Conservation (phyloP, 92 coral and sea anemone species). For the Chrysogorgia sp. region DNA sequence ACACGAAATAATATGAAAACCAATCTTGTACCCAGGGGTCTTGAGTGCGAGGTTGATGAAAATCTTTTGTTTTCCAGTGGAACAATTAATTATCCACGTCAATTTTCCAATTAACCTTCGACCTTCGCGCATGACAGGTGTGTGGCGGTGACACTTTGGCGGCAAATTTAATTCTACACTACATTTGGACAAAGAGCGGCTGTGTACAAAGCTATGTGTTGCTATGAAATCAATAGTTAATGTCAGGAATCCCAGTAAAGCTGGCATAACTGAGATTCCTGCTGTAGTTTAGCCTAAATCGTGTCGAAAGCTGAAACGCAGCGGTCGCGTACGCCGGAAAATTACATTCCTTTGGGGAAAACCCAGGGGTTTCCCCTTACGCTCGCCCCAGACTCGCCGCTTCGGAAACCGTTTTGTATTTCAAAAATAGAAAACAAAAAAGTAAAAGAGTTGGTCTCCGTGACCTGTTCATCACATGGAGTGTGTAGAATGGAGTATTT, state of each 20-base stretch:
- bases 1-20: too few species aligned
- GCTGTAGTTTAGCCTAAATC: neutral
- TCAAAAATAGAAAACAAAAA: conserved; percentile 4
- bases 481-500: neutral
- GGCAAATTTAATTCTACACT: too few species aligned
- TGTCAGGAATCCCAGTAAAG: too few species aligned
- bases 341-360: neutral
- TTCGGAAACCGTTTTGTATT: neutral
- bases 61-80: too few species aligned
- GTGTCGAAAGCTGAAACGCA: neutral
- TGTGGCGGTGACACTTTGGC: too few species aligned
- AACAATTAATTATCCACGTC: too few species aligned
- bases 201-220: too few species aligned
- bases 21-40: too few species aligned
- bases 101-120: neutral
- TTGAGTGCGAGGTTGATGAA: too few species aligned
- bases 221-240: too few species aligned
- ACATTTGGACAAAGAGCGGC: too few species aligned
- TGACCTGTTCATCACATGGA: conserved; percentile 17
- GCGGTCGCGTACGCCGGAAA: neutral
- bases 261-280: too few species aligned
- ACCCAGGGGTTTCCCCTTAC: conserved; percentile 39
- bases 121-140: conserved; percentile 4
- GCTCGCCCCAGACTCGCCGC: conserved; percentile 9
- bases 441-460: neutral